Conservation (phyloP, 1,140 invertebrate species). For the Drosophila willistoni region DNA sequence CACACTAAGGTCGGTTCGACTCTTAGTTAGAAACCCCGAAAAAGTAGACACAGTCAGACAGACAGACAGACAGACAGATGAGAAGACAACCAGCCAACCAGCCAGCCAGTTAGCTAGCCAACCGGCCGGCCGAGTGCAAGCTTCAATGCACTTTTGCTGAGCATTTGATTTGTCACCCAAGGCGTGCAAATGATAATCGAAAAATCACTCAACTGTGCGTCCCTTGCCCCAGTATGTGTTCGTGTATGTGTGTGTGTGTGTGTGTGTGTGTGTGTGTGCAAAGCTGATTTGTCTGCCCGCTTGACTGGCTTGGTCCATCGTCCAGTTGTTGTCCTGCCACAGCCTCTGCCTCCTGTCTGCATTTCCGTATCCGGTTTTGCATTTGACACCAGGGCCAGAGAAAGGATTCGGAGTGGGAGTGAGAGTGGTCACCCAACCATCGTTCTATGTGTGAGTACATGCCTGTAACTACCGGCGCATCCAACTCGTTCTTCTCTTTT, state of each 20-base stretch:
- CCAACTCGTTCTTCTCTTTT: constrained; percentile 7
- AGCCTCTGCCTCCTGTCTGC: constrained; percentile 53
- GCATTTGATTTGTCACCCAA: constrained; percentile 80
- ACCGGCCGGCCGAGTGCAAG: constrained; percentile 26
- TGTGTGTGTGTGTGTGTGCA: constrained; percentile 45
- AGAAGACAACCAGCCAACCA: neutral
- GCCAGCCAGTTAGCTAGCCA: constrained; percentile 1
- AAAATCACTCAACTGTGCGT: constrained; percentile 79
- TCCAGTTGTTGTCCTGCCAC: constrained; percentile 42
- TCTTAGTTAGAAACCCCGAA: neutral
- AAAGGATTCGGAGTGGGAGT: constrained; percentile 1
- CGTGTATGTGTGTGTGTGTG: constrained; percentile 5
- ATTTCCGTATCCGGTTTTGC: constrained; percentile 80
- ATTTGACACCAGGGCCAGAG: constrained; percentile 68
- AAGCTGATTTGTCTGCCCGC: constrained; percentile 78
- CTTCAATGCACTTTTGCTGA: constrained; percentile 68
- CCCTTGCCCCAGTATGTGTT: constrained; percentile 23
- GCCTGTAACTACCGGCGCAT: constrained; percentile 35
- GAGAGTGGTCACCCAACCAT: neutral
- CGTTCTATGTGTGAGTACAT: neutral
- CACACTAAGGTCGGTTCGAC: constrained; percentile 3
- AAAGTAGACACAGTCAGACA: neutral
- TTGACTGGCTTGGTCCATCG: constrained; percentile 64
- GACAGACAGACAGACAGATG: neutral
- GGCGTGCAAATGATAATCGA: constrained; percentile 81